Evolutionary conservation across 2,888 invertebrate genomes (phyloP).

Genomic region (Andricus quercusramuli): DNA sequence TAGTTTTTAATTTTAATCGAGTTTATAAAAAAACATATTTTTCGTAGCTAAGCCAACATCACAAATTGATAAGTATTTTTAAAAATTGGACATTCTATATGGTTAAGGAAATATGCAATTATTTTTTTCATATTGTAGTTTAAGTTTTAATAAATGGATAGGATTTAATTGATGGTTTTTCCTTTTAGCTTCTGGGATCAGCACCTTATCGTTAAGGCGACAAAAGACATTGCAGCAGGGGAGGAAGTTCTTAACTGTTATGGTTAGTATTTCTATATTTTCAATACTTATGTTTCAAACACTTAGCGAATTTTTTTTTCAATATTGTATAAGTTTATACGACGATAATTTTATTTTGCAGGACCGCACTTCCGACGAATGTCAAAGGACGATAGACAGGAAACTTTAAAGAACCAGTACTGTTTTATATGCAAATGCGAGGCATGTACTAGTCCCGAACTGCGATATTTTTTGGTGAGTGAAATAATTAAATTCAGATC

Average conservation of each 20-base stretch:
- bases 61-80: too few species aligned
- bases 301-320: background rate
- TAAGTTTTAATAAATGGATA: too few species aligned
- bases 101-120: too few species aligned
- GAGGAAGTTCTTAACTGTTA: constrained; percentile 93
- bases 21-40: too few species aligned
- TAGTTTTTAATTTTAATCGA: too few species aligned
- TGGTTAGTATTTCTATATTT: constrained; percentile 77
- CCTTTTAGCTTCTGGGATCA: constrained; percentile 85
- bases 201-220: constrained; percentile 85
- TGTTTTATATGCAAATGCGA: constrained; percentile 88
- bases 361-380: constrained; percentile 86
- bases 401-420: constrained; percentile 85
- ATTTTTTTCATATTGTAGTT: too few species aligned
- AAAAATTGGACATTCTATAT: too few species aligned
- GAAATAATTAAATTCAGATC: background rate
- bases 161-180: constrained; percentile 21
- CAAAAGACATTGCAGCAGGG: constrained; percentile 82
- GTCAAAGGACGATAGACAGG: constrained; percentile 82
- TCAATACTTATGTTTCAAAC: constrained; percentile 10
- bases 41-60: too few species aligned
- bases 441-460: constrained; percentile 81
- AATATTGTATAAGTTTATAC: background rate
- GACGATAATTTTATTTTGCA: constrained; percentile 60
- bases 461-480: constrained; percentile 67